Conservation (phyloP, 1,140 invertebrate genomes). For the Portunus trituberculatus region DNA sequence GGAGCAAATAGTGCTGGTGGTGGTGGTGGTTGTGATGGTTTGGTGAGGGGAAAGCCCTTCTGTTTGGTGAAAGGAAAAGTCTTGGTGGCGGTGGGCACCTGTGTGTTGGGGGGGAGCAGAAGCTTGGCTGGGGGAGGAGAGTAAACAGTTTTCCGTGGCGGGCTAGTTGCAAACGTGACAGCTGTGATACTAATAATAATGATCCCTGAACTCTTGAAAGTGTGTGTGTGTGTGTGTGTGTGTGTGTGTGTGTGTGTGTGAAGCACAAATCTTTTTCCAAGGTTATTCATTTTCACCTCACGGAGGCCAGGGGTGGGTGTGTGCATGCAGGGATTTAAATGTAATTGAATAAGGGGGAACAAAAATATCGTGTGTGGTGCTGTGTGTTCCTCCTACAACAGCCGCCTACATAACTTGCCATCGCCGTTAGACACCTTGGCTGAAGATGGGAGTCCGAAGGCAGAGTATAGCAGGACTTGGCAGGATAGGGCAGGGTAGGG, state of each 20-base stretch:
- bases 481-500: not conserved
- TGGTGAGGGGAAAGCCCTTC: no score
- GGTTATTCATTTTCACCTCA: not conserved
- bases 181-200: not conserved
- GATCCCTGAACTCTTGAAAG: not conserved
- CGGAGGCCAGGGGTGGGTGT: not conserved
- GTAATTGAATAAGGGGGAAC: not conserved
- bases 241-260: no score
- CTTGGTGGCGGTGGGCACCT: not conserved
- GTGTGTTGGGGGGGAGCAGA: not conserved
- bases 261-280: not conserved
- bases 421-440: not conserved
- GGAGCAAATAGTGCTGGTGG: not conserved
- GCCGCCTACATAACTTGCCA: not conserved
- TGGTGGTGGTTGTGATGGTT: not conserved
- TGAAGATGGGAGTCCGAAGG: not conserved
- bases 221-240: no score
- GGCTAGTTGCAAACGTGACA: not conserved
- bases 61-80: constrained; percentile 11
- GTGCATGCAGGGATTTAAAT: not conserved
- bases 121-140: not conserved
- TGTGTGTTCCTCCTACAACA: not conserved
- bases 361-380: not conserved
- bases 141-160: not conserved
- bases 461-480: not conserved